Evolutionary conservation across 2,888 invertebrate species (phyloP), one percentile per base, ranked within the genome.

Genomic region (Agonopterix heracliana): DNA sequence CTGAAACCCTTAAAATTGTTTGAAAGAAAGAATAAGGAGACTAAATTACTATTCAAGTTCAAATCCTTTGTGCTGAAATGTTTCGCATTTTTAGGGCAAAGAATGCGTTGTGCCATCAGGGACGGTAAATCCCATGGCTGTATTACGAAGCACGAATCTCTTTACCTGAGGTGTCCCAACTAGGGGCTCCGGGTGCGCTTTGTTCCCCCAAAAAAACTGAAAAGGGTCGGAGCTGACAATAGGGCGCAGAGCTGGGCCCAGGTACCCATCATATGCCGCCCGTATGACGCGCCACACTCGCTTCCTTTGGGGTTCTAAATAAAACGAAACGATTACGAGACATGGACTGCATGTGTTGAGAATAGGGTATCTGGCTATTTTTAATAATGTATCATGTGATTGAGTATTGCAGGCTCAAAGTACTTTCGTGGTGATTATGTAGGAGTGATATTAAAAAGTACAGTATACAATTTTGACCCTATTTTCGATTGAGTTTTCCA

Each of bases 201-300:
- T 80, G 81, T 80, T 63, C 62, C 66, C 68, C 66, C 80, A 86
- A 87, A 86, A 46, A 87, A 87, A 84, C 67, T 66, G 75, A 74
- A 74, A 74, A 84, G 85, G 87, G 86, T 82, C 83, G 76, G 62
- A 59, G 60, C 62, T 64, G 71, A 85, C 81, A 80, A 81, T 76
- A 66, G 46, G 13, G 46, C 34, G 9, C 46, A 9, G 44, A 38
- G 62, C 66, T 35, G 56, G 62, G 61, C 63, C 26, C 76, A 74
- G 75, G 71, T 71, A 71, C 63, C 54, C 46, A 45, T 46, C 51
- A 51, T 46, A 46, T 43, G 55, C 45, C 53, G 54, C 59, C 65
- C 69, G 67, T 61, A 63, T 68, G 71, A 48, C 53, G 56, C 47
- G 49, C 48, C 48, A n/a, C n/a, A 41, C 52, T 44, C 49, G 41